Base-by-base conservation (phyloP, 2,888 invertebrate genomes). In the Embidobia sp. region DNA sequence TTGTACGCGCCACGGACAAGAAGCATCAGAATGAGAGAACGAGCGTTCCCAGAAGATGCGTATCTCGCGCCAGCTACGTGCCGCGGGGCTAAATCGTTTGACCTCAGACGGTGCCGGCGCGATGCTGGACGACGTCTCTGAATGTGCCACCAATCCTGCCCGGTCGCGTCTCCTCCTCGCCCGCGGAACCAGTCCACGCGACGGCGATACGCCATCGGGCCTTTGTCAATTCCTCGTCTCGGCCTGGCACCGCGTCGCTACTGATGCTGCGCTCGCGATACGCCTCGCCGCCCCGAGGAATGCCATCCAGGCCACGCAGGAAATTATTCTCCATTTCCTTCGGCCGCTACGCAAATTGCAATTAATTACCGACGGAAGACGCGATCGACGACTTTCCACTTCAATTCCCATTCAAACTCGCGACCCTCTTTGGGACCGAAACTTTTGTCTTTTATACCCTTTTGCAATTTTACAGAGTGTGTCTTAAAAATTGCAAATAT, bases 1-100 rank as follows among this genome's bases (percentile, higher is more conserved):
- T 64, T 57, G 53, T 64, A 27, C 63, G 48, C 61, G 59, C 29
- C 55, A 53, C 48, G 64, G 31, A 64, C 63, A 63, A 70, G 67
- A 70, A 78, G 64, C 79, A 76, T 70, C 74, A 72, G 79, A n/a
- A n/a, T n/a, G 80, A 73, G 78, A 80, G 80, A 83, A 66, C 79
- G 81, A 83, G 76, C 80, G 81, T 85, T 86, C 84, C 80, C 84
- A 80, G 80, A 83, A 86, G 86, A 87, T 86, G 78, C 80, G 83
- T 84, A 87, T 87, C 86, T 78, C 69, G 77, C 57, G 77, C 74
- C 75, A 35, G 77, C 73, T 83, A 84, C 86, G 85, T 83, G 85
- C 83, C 82, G 80, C 81, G 83, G 79, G 83, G 84, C 83, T 81
- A 85, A 79, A 79, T 79, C 66, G 76, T 73, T 70, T 79, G 79